These are phyloP conservation scores for Campylomormyrus numenius DNA, from an alignment of 2,113 vertebrate species.

Conservation along the genomic window DNA sequence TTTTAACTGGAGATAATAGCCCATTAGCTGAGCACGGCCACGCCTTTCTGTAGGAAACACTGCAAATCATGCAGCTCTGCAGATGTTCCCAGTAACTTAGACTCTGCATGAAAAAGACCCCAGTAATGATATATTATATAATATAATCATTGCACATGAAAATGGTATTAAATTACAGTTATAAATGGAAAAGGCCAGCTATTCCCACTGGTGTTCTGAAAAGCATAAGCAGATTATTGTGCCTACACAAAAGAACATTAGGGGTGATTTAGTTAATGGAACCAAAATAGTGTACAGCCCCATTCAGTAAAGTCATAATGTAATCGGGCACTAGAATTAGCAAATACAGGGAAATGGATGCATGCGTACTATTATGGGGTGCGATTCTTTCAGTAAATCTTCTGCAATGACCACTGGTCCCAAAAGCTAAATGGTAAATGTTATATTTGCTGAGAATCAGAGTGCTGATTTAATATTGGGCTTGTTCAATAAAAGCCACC, in stretches of 20 bases:
- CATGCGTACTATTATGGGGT: neutral
- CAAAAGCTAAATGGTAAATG: neutral
- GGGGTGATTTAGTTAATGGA: constrained; percentile 7
- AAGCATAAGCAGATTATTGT: constrained; percentile 14
- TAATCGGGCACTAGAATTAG: constrained; percentile 4
- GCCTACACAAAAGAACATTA: constrained; percentile 13
- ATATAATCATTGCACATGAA: constrained; percentile 19
- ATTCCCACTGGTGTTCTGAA: constrained; percentile 18
- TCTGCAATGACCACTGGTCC: neutral
- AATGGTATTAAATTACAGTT: constrained; percentile 19
- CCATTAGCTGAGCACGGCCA: constrained; percentile 4
- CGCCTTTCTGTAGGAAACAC: neutral
- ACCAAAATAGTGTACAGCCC: neutral
- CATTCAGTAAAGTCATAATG: constrained; percentile 9
- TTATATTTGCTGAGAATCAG: neutral
- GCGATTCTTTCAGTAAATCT: neutral
- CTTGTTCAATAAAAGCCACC: neutral
- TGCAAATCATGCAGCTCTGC: constrained; percentile 5
- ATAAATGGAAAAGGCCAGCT: constrained; percentile 21
- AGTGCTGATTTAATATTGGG: neutral
- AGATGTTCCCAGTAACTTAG: constrained; percentile 7
- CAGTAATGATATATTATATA: constrained; percentile 6
- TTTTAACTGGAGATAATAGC: constrained; percentile 13
- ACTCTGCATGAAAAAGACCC: neutral
- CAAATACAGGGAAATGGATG: neutral